A percentile compares a stretch with the other conserved stretches of the same genome.
Evolutionary conservation across 2,113 vertebrate species (phyloP).

Genomic region (Chloebia gouldiae): DNA sequence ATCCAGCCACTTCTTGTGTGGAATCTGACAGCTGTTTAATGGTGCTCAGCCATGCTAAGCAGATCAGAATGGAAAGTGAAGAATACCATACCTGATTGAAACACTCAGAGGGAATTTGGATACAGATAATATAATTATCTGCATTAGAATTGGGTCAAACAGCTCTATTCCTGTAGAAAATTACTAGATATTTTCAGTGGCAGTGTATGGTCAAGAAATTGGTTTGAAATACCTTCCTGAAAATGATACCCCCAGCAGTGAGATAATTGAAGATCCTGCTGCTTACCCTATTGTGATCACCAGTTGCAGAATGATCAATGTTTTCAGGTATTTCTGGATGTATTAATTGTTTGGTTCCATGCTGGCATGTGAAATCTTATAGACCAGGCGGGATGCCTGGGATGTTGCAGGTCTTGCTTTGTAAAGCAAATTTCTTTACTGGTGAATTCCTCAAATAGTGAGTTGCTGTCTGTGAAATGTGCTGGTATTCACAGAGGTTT

Average conservation of each 20-base stretch:
- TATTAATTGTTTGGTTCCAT: constrained; percentile 1
- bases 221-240: constrained; percentile 39
- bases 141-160: constrained; percentile 48
- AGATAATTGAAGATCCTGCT: constrained; percentile 16
- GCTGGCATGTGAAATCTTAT: background rate
- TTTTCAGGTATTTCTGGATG: background rate
- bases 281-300: background rate
- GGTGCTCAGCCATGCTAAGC: constrained; percentile 58
- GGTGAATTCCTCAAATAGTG: background rate
- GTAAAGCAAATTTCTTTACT: background rate
- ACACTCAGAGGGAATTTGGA: constrained; percentile 56
- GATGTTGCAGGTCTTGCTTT: background rate
- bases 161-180: constrained; percentile 52
- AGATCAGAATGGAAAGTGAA: constrained; percentile 57
- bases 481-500: background rate
- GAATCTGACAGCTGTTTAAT: constrained; percentile 61
- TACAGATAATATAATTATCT: constrained; percentile 63
- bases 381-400: background rate
- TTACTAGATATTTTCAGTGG: constrained; percentile 31
- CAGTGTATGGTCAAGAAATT: constrained; percentile 27
- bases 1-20: constrained; percentile 39
- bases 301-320: background rate
- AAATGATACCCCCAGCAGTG: constrained; percentile 15
- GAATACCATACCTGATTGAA: constrained; percentile 63
- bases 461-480: background rate